Base-by-base conservation (phyloP, 2,888 invertebrate genomes). In the Nudaria mundana region DNA sequence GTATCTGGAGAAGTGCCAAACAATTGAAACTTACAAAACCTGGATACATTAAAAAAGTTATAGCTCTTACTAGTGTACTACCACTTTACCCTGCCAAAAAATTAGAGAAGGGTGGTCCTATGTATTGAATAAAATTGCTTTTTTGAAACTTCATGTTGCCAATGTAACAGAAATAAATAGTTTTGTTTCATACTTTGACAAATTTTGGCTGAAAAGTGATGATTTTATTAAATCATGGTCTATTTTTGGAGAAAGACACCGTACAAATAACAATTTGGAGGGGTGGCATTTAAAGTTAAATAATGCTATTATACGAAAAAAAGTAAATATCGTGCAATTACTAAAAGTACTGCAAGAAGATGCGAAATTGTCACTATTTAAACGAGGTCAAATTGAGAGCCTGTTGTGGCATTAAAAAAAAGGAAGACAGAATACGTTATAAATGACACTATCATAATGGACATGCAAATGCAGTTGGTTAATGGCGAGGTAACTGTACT, bases 271-370 rank as follows among this genome's bases (percentile, higher is more conserved):
- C 10, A 23, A 23, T 23, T n/a, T 23, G 22, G 22, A 23, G 10
- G 22, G 22, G 10, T 23, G 22, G 22, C 22, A 23, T 23, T 23
- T 23, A n/a, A 23, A 23, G 10, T 23, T 23, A n/a, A 23, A 13
- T n/a, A 20, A 33, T 33, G 24, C 33, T 25, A 7, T 16, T 23
- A 33, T 23, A 33, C 24, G 22, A 23, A 20, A 8, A 20, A n/a
- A n/a, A n/a, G n/a, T n/a, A n/a, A n/a, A n/a, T n/a, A n/a, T n/a
- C n/a, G n/a, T n/a, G n/a, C n/a, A n/a, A n/a, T n/a, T n/a, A n/a
- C n/a, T n/a, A n/a, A n/a, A n/a, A n/a, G n/a, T n/a, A n/a, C n/a
- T n/a, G n/a, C n/a, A n/a, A n/a, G n/a, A n/a, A n/a, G n/a, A n/a
- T n/a, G n/a, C n/a, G n/a, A n/a, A n/a, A n/a, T n/a, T n/a, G n/a